Evolutionary conservation across 2,113 vertebrate genomes (phyloP), one percentile per base, ranked within the genome.

Genomic region (Antechinus stuartii): DNA sequence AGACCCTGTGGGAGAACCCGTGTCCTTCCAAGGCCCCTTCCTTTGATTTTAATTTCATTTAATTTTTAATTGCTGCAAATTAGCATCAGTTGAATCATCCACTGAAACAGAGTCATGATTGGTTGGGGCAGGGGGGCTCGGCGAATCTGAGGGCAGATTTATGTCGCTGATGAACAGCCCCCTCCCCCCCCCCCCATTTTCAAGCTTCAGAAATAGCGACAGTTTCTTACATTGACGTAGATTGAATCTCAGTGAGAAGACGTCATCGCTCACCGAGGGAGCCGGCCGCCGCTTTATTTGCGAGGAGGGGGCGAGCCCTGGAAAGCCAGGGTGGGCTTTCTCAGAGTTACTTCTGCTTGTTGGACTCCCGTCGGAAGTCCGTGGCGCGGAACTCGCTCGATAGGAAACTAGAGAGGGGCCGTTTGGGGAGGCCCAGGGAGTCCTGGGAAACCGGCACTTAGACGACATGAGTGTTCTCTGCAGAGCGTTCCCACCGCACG

Each of bases 361-460:
- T 93, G 27, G 56, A 56, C 46, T 94, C 52, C 91, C 47, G 35
- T 90, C 47, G 24, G 84, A 91, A 76, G 68, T 47, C 57, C 27
- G 5, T 6, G 12, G 57, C 3, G 1, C 4, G 14, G 55, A 55
- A 46, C 84, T 3, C 91, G 54, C 54, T 30, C 52, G 47, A 56
- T 56, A 94, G 95, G 76, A 95, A 96, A 96, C 93, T 91, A 49
- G 25, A 95, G 47, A 93, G 92, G 94, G 96, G 93, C 91, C 1
- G 19, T 42, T 24, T 8, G 1, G 89, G 42, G 7, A 11, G 26
- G 3, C 26, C 42, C 47, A 14, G 26, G 24, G 89, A 90, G 2
- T 2, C 25, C 49, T 50, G 47, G 47, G 89, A 90, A 47, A 90
- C 24, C 23, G 12, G 22, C 89, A 10, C 47, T 49, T 90, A 11